phyloP scores from a whole-genome alignment of 1,140 invertebrate species.

The honey bee (Apis mellifera) region Amel_HAv3.1 CM009938.2:893501-894000 shows the following conservation, averaged over 20 bases:
- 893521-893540: slow-evolving; percentile 1
- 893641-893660: slow-evolving; percentile 15
- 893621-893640: background rate
- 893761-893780: background rate
- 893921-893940: no score
- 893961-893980: no score
- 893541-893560: background rate
- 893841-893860: no score
- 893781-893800: background rate
- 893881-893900: no score
- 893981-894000: no score
- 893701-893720: background rate
- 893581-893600: background rate
- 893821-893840: no score
- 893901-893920: no score
- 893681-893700: slow-evolving; percentile 3
- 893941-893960: no score
- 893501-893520: background rate
- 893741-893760: slow-evolving; percentile 2
- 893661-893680: background rate
- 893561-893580: background rate
- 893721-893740: background rate
- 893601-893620: background rate
- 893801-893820: background rate
- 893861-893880: no score